phyloP scores from a whole-genome alignment of 64 coral and sea anemone genomes.

The Actinia tenebrosa region DNA sequence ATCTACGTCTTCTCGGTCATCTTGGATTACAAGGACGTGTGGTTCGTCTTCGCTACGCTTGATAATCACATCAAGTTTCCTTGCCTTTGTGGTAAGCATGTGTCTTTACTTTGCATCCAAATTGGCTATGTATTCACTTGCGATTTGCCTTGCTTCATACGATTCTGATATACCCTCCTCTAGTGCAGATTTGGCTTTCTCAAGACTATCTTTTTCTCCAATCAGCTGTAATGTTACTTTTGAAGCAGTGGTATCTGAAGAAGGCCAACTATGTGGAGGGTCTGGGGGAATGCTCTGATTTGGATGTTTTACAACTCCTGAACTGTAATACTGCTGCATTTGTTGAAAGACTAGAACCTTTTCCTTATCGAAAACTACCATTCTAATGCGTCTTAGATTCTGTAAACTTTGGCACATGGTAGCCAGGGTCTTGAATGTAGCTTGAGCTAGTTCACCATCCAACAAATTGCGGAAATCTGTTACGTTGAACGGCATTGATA shows the following conservation, averaged over 20 bases:
- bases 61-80: slow-evolving; percentile 7
- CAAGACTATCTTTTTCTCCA: background rate
- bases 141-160: slow-evolving; percentile 23
- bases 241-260: no score
- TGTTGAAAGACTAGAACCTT: background rate
- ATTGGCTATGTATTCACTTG: background rate
- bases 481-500: slow-evolving; percentile 29
- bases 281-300: background rate
- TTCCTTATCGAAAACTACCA: slow-evolving; percentile 12
- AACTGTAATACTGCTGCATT: background rate
- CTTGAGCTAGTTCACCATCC: slow-evolving; percentile 14
- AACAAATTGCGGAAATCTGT: background rate
- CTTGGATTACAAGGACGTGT: slow-evolving; percentile 11
- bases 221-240: background rate
- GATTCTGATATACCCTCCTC: slow-evolving; percentile 37
- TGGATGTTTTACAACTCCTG: background rate
- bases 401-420: background rate
- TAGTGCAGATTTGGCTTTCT: background rate
- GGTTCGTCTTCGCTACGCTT: background rate
- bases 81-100: background rate
- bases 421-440: slow-evolving; percentile 9
- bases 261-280: background rate
- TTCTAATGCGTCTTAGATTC: slow-evolving; percentile 21
- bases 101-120: background rate
- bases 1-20: slow-evolving; percentile 5